These are phyloP conservation scores for Tangara arthus DNA, from an alignment of 2,797 vertebrate species.

Conservation along the genomic window DNA sequence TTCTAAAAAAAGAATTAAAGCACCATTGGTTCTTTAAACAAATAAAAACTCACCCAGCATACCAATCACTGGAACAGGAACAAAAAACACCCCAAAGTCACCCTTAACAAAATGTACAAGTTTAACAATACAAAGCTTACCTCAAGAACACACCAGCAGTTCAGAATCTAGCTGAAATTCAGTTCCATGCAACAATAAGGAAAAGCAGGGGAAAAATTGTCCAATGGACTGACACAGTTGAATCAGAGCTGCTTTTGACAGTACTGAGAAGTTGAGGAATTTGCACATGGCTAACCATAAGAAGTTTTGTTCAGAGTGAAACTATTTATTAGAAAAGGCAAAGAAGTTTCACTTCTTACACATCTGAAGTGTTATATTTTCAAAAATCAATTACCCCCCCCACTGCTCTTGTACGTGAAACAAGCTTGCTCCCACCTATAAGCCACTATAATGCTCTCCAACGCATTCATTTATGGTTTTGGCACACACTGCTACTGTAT, in stretches of 20 bases:
- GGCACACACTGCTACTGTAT: not conserved
- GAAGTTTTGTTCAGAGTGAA: not conserved
- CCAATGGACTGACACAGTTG: not conserved
- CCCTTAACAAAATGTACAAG: not conserved
- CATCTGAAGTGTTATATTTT: not conserved
- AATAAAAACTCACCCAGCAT: not conserved
- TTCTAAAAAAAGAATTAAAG: not conserved
- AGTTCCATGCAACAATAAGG: not conserved
- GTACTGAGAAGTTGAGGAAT: not conserved
- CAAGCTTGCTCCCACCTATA: not conserved
- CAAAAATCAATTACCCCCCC: not conserved
- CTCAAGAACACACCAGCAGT: not conserved
- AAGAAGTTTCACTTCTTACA: not conserved
- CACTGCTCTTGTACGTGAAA: not conserved
- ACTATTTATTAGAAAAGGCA: not conserved
- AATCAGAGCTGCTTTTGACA: not conserved
- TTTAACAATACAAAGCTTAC: not conserved
- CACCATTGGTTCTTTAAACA: not conserved
- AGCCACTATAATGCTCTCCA: not conserved
- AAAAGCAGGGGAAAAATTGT: not conserved
- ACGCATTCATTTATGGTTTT: not conserved
- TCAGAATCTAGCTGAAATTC: not conserved
- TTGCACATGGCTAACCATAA: accelerated
- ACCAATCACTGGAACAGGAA: not conserved
- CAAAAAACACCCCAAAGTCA: not conserved